Evolutionary conservation across 1,140 invertebrate genomes (phyloP), one percentile per base, ranked within the genome.

Genomic region (Leptinotarsa lineolata): DNA sequence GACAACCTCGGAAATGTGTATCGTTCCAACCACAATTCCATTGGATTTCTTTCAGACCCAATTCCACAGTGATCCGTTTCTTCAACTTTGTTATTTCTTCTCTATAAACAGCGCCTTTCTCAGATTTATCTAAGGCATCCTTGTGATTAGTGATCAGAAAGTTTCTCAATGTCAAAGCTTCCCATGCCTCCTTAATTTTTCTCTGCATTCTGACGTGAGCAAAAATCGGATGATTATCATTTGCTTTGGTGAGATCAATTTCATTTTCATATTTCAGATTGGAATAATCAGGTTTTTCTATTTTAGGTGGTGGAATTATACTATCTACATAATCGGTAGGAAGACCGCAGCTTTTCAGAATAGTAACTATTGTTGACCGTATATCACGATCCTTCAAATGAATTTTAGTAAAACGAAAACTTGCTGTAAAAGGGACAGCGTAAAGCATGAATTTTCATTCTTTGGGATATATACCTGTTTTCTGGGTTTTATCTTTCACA

Each of bases 11-110:
- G 79, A 95, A 94, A 81, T 96, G 94, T 74, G 91, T 91, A 22
- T 92, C 91, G 81, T 95, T 95, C 94, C 95, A 97, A 15, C 94
- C 94, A 83, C 92, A 94, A 74, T 96, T 93, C 88, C 92, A 94
- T 39, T 87, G 82, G 0, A 93, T 87, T 73, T 90, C 86, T 45
- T 85, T 87, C 1, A 94, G 75, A 58, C 87, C 85, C 54, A 92
- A 84, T 24, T 87, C 80, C 5, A 85, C 66, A 12, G 87, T 86
- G 24, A 95, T 81, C 54, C 84, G 78, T 54, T 87, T 83, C 76
- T 89, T 86, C 8, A 94, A 82, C 78, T 89, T 88, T 70, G 86
- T 81, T 1, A 92, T 90, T 83, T 94, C 92, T 61, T 91, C 88
- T 68, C 89, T 84, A 1, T 93, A 83, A 4, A 90, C 73, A 86